These are phyloP conservation scores for Hydriomena furcata DNA, from an alignment of 2,888 invertebrate species.

Conservation along the genomic window DNA sequence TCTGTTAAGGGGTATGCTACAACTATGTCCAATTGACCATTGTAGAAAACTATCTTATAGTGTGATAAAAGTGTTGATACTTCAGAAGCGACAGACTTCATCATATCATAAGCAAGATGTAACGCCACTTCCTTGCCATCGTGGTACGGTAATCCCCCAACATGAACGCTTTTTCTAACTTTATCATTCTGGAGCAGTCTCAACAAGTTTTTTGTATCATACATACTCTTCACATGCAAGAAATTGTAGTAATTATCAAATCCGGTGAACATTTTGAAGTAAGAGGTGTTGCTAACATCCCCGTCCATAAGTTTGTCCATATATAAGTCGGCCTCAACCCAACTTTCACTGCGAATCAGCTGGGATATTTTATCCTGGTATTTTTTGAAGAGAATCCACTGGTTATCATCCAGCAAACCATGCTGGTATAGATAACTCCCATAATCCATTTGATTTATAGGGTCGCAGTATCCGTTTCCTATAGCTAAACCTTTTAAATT, in stretches of 20 bases:
- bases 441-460: slow-evolving; percentile 75
- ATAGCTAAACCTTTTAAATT: slow-evolving; percentile 81
- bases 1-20: slow-evolving; percentile 84
- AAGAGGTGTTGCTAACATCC: slow-evolving; percentile 57
- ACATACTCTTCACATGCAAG: slow-evolving; percentile 75
- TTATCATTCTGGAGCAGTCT: slow-evolving; percentile 59
- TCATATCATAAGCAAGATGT: slow-evolving; percentile 79
- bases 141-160: slow-evolving; percentile 83
- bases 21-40: slow-evolving; percentile 87
- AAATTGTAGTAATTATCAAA: slow-evolving; percentile 90
- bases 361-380: slow-evolving; percentile 81
- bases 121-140: slow-evolving; percentile 74
- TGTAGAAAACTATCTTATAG: slow-evolving; percentile 85
- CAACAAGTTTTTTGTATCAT: slow-evolving; percentile 62
- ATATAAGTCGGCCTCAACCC: slow-evolving; percentile 86
- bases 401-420: slow-evolving; percentile 82
- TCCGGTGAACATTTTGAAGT: slow-evolving; percentile 87
- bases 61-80: slow-evolving; percentile 71
- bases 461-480: slow-evolving; percentile 80
- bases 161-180: slow-evolving; percentile 83
- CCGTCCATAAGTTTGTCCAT: slow-evolving; percentile 87
- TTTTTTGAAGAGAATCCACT: slow-evolving; percentile 80
- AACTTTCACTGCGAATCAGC: slow-evolving; percentile 85
- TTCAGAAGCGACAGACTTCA: slow-evolving; percentile 81
- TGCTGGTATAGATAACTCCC: slow-evolving; percentile 77